phyloP scores from a whole-genome alignment of 1,140 invertebrate species.

The Zaprionus vittiger region DNA sequence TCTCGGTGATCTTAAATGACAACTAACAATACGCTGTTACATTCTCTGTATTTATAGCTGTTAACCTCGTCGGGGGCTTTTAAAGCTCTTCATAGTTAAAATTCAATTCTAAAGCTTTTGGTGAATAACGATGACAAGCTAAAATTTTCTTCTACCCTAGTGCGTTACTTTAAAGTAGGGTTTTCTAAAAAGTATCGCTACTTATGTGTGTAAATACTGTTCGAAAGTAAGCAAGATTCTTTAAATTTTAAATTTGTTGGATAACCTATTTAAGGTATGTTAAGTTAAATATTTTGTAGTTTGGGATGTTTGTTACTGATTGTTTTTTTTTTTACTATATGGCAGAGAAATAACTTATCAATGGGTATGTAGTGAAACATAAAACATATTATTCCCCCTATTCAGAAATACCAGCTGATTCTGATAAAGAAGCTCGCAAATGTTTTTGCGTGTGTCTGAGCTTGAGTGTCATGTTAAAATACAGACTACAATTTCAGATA shows the following conservation, averaged over 20 bases:
- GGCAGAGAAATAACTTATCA: no score
- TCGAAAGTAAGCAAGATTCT: no score
- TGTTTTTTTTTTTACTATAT: no score
- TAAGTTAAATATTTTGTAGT: no score
- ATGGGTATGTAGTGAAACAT: not conserved
- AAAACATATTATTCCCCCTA: not conserved
- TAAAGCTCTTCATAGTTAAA: not conserved
- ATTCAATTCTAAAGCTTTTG: not conserved
- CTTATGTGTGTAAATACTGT: no score
- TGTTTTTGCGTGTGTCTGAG: not conserved
- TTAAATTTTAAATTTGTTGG: no score
- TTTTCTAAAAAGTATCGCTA: no score
- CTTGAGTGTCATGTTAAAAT: not conserved
- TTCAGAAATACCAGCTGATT: not conserved
- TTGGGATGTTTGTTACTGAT: no score
- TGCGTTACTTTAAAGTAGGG: no score
- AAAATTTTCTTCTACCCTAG: not conserved
- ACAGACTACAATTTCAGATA: not conserved
- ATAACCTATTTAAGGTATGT: no score
- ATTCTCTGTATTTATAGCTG: not conserved
- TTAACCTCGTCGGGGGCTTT: not conserved
- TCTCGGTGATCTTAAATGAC: not conserved
- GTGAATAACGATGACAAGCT: not conserved
- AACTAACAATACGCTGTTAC: not conserved
- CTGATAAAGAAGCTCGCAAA: not conserved